phyloP scores from a whole-genome alignment of 1,140 invertebrate species.

The Drosophila bocqueti region DNA sequence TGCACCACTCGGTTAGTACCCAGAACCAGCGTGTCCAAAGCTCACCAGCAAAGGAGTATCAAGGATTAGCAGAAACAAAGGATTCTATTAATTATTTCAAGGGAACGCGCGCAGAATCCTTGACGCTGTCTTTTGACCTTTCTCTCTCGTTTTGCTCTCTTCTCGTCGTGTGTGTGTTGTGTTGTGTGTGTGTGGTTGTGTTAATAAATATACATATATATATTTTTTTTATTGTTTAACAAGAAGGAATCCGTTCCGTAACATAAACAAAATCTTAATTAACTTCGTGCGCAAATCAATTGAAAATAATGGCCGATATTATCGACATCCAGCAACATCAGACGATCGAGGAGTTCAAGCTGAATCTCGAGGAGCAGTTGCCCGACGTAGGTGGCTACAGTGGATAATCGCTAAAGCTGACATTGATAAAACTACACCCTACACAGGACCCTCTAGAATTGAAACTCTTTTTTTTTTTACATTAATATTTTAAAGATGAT shows the following conservation, averaged over 20 bases:
- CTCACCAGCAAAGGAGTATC: constrained; percentile 27
- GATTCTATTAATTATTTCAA: constrained; percentile 1
- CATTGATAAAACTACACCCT: background rate
- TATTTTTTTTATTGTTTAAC: constrained; percentile 52
- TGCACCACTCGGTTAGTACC: constrained; percentile 55
- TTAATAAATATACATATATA: constrained; percentile 31
- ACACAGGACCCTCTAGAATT: background rate
- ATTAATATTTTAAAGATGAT: background rate
- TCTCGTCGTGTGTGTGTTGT: constrained; percentile 12
- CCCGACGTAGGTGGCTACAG: constrained; percentile 65
- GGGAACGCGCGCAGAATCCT: constrained; percentile 33
- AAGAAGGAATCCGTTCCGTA: constrained; percentile 40
- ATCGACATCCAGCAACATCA: constrained; percentile 74
- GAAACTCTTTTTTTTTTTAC: background rate
- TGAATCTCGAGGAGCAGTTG: constrained; percentile 73
- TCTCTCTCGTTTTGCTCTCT: constrained; percentile 10
- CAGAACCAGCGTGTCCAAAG: constrained; percentile 42
- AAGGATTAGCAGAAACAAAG: constrained; percentile 16
- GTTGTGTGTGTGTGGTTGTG: constrained; percentile 24
- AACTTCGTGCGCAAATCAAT: constrained; percentile 36
- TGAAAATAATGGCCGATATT: constrained; percentile 76
- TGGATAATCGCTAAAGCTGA: constrained; percentile 16
- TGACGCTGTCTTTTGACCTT: constrained; percentile 17
- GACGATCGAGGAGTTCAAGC: constrained; percentile 73
- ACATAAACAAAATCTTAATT: constrained; percentile 41